Base-by-base conservation (phyloP, 2,797 vertebrate species). In the Momotus momota region DNA sequence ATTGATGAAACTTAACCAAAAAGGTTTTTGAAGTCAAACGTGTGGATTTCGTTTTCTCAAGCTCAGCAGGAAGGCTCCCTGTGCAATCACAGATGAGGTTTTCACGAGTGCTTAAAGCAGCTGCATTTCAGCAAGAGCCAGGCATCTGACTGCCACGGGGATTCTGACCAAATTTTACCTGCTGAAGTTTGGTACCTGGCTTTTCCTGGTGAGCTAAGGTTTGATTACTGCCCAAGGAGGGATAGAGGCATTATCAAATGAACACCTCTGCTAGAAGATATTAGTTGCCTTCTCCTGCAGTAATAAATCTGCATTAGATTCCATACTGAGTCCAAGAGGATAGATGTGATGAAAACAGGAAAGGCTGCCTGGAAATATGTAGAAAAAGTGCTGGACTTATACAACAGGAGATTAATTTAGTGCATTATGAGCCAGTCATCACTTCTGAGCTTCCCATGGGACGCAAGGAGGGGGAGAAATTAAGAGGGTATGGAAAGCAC, bases 221-320 rank as follows among this genome's bases (percentile, higher is more conserved):
- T 20, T 1, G 0, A 7, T 8, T 5, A 8, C 4, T 13, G 49
- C 40, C 61, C 7, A 17, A 67, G 29, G 19, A 27, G n/a, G 10
- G 23, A 5, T 4, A 49, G 40, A 20, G 19, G 15, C 51, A 3
- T 27, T 22, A 7, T 40, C 33, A 33, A 31, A 22, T 18, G n/a
- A 31, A 20, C 14, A 2, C 7, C 13, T n/a, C 17, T 41, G 21
- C 64, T 31, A 4, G n/a, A 57, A 80, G 19, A 66, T 13, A 29
- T 33, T 13, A 14, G 33, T 41, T n/a, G 29, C 26, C 40, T 21
- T 57, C 31, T 87, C 14, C 54, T 64, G 6, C 43, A 72, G 26
- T 9, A 60, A 6, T 7, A 18, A 45, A 60, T 35, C 61, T 67
- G 15, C 23, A 2, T 60, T 12, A 15, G 18, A 25, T 45, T n/a